phyloP scores from a whole-genome alignment of 2,797 vertebrate species.

The Oreochromis mossambicus region DNA sequence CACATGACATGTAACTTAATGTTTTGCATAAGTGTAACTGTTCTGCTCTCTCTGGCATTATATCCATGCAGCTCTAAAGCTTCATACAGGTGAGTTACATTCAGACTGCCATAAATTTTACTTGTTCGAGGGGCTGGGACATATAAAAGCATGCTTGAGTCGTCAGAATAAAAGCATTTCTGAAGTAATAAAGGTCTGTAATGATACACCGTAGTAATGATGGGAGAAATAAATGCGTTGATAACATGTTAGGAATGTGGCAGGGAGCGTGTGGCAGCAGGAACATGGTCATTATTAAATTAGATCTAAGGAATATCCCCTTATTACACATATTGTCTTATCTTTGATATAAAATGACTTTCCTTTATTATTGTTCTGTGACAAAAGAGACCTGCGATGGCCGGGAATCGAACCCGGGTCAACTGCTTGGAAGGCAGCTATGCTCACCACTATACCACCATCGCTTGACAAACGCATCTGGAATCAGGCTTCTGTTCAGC shows the following conservation, averaged over 20 bases:
- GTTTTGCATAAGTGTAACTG: not conserved
- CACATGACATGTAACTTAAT: not conserved
- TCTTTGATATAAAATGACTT: not conserved
- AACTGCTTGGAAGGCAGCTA: slow-evolving; percentile 73
- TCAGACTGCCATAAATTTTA: not conserved
- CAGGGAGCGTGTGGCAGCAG: too few species aligned
- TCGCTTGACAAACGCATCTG: fast-evolving
- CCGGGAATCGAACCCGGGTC: slow-evolving; percentile 64
- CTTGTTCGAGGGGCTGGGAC: not conserved
- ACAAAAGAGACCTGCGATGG: not conserved
- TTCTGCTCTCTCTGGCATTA: not conserved
- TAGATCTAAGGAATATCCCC: fast-evolving
- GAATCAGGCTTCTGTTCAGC: fast-evolving
- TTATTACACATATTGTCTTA: not conserved
- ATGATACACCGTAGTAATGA: not conserved
- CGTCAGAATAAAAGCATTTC: not conserved
- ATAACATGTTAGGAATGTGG: too few species aligned
- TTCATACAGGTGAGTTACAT: not conserved
- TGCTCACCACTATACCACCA: slow-evolving; percentile 47
- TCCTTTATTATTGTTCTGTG: not conserved
- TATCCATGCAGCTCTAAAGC: not conserved
- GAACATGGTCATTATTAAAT: not conserved
- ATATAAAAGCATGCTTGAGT: not conserved
- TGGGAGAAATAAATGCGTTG: not conserved
- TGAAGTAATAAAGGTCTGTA: not conserved